Conservation (phyloP, 2,797 vertebrate genomes). For the Hozukius guyotensis region DNA sequence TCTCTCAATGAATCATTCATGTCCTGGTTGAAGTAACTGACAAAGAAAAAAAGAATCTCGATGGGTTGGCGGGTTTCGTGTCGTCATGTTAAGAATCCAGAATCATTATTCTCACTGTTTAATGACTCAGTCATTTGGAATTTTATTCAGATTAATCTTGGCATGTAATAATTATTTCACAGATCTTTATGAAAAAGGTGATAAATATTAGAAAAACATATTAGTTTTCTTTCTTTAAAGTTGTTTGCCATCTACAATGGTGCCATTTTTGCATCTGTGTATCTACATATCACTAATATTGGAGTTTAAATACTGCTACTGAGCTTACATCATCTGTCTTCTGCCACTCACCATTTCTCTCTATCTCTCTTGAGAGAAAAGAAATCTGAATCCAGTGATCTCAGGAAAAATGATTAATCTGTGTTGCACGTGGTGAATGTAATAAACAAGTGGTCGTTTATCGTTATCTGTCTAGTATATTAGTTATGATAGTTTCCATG, state of each 20-base stretch:
- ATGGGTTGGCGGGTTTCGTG: neutral
- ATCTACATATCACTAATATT: neutral
- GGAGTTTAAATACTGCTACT: neutral
- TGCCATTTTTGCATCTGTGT: neutral
- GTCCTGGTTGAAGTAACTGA: constrained; percentile 10
- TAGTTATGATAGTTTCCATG: neutral
- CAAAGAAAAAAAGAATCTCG: neutral
- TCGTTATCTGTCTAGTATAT: neutral
- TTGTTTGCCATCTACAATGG: neutral
- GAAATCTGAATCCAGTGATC: neutral
- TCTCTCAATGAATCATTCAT: constrained; percentile 73
- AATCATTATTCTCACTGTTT: neutral
- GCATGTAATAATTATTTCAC: neutral
- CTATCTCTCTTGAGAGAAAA: neutral
- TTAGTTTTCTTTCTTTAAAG: neutral
- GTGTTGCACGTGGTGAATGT: neutral
- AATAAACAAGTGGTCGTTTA: neutral
- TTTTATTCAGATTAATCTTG: neutral
- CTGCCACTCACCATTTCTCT: neutral
- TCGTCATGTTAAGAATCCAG: neutral
- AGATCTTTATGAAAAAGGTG: neutral
- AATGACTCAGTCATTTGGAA: neutral
- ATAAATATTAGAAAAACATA: neutral
- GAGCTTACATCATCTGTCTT: neutral
- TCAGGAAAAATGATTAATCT: neutral